A percentile compares a stretch with the other conserved stretches of the same genome.
phyloP scores from a whole-genome alignment of 2,797 vertebrate genomes.

The Echeneis naucrates region DNA sequence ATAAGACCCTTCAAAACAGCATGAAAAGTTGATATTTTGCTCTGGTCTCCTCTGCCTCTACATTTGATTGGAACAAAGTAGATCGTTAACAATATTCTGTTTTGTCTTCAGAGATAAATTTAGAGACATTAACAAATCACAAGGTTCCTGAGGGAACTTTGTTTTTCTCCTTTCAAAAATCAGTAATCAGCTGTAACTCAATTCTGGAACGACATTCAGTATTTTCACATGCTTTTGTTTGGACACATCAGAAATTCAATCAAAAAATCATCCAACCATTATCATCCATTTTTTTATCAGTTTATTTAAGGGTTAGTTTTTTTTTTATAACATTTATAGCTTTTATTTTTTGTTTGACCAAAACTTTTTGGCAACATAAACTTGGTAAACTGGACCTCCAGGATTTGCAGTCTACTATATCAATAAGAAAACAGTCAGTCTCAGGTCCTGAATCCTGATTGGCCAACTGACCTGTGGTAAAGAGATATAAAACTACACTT shows the following conservation, averaged over 20 bases:
- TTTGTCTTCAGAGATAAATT: not conserved
- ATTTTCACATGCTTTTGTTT: not conserved
- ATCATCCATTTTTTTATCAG: not conserved
- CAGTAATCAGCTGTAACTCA: not conserved
- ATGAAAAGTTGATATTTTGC: not conserved
- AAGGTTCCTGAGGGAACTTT: conserved; percentile 9
- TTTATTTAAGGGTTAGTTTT: not conserved
- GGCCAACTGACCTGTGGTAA: no score
- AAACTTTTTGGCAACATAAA: no score
- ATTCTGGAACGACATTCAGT: not conserved
- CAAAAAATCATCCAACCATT: not conserved
- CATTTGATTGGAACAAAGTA: not conserved
- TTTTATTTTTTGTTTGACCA: not conserved
- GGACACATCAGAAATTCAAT: not conserved
- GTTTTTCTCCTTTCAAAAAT: conserved; percentile 3
- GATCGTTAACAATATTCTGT: not conserved
- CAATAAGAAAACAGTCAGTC: no score
- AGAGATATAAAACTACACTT: no score
- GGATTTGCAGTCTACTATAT: no score
- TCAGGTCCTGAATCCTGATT: no score
- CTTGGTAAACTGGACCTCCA: no score
- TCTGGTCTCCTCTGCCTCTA: not conserved
- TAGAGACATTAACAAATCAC: conserved; percentile 12
- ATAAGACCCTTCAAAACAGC: not conserved
- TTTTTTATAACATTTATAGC: no score